Evolutionary conservation across 2,888 invertebrate genomes (phyloP).

Genomic region (Lordiphosa andalusiaca): DNA sequence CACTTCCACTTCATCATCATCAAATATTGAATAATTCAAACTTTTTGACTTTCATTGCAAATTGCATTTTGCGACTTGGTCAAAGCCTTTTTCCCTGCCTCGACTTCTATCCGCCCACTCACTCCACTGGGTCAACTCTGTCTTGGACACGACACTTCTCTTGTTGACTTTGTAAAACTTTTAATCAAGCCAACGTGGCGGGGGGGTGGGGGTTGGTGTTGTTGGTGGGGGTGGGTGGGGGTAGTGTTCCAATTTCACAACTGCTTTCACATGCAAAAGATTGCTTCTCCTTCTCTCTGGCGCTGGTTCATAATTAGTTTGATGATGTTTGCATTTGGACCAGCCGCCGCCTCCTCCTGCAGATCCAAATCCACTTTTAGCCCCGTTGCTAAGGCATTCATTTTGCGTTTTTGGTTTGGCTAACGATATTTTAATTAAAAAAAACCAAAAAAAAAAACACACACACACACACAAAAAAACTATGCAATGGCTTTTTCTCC

Average conservation of each 20-base stretch:
- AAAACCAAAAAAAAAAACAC: no score
- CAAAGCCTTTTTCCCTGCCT: constrained; percentile 5
- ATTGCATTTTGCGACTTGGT: constrained; percentile 54
- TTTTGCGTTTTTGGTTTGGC: neutral
- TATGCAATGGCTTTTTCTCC: no score
- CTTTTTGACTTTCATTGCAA: constrained; percentile 54
- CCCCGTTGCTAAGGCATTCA: neutral
- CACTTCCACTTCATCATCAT: constrained; percentile 2
- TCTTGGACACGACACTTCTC: neutral
- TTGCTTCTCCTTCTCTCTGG: constrained; percentile 29
- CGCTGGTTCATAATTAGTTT: constrained; percentile 59
- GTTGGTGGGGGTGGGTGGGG: no score
- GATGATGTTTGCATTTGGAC: constrained; percentile 33
- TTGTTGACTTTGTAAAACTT: constrained; percentile 63
- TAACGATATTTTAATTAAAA: no score
- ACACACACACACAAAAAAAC: no score
- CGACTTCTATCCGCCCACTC: neutral
- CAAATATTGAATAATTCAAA: constrained; percentile 31
- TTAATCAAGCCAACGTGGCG: constrained; percentile 51
- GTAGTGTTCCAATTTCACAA: constrained; percentile 49
- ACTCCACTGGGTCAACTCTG: no score
- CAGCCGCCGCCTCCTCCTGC: constrained; percentile 1
- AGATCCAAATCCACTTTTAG: constrained; percentile 13
- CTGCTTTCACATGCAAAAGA: constrained; percentile 71
- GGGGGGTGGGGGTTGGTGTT: neutral